phyloP scores from a whole-genome alignment of 2,113 vertebrate genomes.

The Trinectes maculatus region DNA sequence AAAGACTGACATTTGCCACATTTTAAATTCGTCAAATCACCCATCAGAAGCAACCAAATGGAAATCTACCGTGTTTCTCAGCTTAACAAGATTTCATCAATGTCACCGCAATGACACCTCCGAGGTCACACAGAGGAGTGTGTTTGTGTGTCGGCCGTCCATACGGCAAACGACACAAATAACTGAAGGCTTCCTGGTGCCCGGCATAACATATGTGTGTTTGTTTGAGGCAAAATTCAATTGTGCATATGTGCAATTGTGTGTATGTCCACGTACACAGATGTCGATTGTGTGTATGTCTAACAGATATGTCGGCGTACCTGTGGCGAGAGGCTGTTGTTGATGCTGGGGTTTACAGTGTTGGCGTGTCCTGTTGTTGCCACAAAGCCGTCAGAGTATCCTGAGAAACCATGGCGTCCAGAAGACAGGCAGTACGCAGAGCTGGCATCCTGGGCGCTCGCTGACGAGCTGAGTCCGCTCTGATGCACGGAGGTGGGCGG shows the following conservation, averaged over 20 bases:
- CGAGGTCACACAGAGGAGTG: conserved; percentile 17
- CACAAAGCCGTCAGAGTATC: conserved; percentile 98
- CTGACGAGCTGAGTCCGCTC: conserved; percentile 84
- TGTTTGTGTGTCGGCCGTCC: conserved; percentile 18
- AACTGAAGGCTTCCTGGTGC: conserved; percentile 12
- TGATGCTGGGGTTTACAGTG: conserved; percentile 93
- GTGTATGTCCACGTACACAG: background rate
- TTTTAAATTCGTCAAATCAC: conserved; percentile 70
- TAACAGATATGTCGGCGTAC: conserved; percentile 78
- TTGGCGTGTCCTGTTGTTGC: conserved; percentile 89
- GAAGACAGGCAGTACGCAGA: conserved; percentile 96
- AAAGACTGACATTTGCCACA: conserved; percentile 67
- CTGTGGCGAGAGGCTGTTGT: conserved; percentile 99
- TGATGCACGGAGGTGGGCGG: conserved; percentile 97
- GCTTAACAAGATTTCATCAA: conserved; percentile 66
- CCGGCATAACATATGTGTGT: background rate
- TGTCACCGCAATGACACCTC: conserved; percentile 53
- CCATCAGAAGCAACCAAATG: conserved; percentile 71
- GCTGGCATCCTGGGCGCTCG: conserved; percentile 89
- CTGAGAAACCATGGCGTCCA: conserved; percentile 94
- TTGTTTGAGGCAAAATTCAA: background rate
- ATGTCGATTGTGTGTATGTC: background rate
- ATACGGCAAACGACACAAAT: conserved; percentile 29
- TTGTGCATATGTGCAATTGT: background rate
- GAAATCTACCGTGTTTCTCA: conserved; percentile 64